These are phyloP conservation scores for Eurypyga helias DNA, from an alignment of 2,113 vertebrate species.

Conservation along the genomic window DNA sequence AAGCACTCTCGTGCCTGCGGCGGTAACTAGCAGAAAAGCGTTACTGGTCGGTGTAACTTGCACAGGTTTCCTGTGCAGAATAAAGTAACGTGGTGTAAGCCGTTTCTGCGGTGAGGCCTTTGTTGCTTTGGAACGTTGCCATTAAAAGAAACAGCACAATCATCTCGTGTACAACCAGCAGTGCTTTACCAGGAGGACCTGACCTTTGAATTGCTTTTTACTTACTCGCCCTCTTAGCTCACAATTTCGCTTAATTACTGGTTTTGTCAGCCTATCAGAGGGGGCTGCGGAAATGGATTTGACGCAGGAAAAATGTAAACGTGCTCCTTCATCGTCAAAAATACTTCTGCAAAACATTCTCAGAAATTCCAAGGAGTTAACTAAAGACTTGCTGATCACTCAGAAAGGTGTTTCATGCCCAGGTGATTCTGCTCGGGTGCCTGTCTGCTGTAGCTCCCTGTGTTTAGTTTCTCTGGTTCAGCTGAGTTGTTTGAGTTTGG, in stretches of 20 bases:
- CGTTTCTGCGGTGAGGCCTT: background rate
- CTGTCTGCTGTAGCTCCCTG: background rate
- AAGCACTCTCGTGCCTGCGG: background rate
- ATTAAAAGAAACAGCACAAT: background rate
- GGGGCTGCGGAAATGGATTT: background rate
- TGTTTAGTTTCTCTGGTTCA: background rate
- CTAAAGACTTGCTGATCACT: background rate
- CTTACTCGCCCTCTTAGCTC: background rate
- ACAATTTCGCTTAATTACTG: background rate
- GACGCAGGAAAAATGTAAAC: background rate
- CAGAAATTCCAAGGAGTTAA: background rate
- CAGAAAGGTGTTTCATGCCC: background rate
- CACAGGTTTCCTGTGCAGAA: background rate
- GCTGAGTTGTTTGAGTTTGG: background rate
- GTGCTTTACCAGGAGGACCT: background rate
- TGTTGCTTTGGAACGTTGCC: background rate
- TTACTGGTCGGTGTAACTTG: background rate
- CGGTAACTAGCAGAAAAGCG: background rate
- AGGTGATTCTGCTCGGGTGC: background rate
- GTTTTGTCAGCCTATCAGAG: background rate
- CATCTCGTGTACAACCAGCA: background rate
- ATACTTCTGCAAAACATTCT: background rate
- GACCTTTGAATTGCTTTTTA: background rate
- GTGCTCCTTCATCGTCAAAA: background rate
- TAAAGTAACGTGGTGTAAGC: background rate